A percentile compares a stretch with the other conserved stretches of the same genome.
Conservation (phyloP, 1,140 invertebrate genomes). For the Orius insidiosus region DNA sequence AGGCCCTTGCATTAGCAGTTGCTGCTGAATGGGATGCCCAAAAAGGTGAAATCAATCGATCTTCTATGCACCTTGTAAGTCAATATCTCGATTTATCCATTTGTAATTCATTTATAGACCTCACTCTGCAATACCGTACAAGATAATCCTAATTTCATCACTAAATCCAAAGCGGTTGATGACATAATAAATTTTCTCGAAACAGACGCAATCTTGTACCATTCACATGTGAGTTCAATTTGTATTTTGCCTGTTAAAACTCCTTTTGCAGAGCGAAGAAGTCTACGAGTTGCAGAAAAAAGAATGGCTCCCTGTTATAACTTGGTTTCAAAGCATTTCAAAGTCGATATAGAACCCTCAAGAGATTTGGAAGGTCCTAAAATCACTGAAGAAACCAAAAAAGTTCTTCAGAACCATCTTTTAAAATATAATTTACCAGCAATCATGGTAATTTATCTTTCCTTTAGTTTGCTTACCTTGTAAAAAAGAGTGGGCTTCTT, state of each 20-base stretch:
- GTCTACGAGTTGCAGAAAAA: constrained; percentile 58
- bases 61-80: constrained; percentile 80
- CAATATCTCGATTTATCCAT: too few species aligned
- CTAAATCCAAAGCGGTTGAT: constrained; percentile 54
- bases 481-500: not conserved
- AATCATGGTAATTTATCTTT: constrained; percentile 63
- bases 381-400: constrained; percentile 43
- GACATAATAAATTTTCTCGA: constrained; percentile 67
- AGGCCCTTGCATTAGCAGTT: constrained; percentile 76
- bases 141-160: constrained; percentile 75
- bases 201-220: constrained; percentile 72
- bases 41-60: constrained; percentile 52
- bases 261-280: constrained; percentile 42
- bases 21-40: constrained; percentile 87
- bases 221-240: constrained; percentile 41
- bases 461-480: not conserved
- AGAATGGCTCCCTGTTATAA: constrained; percentile 75
- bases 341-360: constrained; percentile 53
- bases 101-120: constrained; percentile 36
- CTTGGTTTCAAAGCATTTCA: constrained; percentile 73
- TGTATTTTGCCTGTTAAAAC: not conserved
- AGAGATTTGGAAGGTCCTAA: constrained; percentile 43
- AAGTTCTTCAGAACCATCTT: constrained; percentile 45
- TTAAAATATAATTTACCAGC: constrained; percentile 53
- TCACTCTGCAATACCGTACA: constrained; percentile 74